Conservation (phyloP, 2,797 vertebrate genomes). For the Halcyon smyrnensis region DNA sequence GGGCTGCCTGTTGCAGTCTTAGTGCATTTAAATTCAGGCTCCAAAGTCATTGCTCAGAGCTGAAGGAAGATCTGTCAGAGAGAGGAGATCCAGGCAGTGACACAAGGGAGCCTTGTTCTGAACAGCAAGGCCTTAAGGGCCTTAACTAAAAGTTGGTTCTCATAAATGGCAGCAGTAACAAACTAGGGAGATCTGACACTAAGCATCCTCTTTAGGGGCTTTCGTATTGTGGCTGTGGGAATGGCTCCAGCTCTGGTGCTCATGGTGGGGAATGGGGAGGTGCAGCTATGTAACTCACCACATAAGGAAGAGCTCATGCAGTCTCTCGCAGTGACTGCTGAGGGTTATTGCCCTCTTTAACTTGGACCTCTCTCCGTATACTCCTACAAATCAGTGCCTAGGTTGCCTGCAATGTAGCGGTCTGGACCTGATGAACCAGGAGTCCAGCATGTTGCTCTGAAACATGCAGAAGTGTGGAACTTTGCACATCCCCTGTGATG, state of each 20-base stretch:
- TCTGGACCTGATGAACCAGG: neutral
- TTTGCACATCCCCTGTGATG: neutral
- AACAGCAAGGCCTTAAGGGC: neutral
- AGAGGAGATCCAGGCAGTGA: accelerated
- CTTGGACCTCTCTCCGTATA: neutral
- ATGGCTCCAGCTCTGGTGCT: neutral
- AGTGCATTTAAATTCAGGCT: neutral
- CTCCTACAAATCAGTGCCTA: neutral
- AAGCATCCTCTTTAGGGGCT: neutral
- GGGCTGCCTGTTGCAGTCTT: neutral
- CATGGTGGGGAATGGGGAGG: neutral
- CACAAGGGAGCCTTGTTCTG: neutral
- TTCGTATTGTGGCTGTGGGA: neutral
- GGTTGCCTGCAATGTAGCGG: neutral
- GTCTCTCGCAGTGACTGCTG: neutral
- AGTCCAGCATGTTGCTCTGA: neutral
- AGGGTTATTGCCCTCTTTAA: neutral
- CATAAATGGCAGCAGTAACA: neutral
- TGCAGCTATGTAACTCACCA: neutral
- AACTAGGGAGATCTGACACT: neutral
- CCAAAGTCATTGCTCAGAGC: neutral
- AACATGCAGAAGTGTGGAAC: neutral
- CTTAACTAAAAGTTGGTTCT: neutral
- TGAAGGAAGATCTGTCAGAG: neutral
- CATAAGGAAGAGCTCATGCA: neutral